A percentile compares a stretch with the other conserved stretches of the same genome.
Conservation (phyloP, 2,113 vertebrate species). For the Chiloscyllium plagiosum region DNA sequence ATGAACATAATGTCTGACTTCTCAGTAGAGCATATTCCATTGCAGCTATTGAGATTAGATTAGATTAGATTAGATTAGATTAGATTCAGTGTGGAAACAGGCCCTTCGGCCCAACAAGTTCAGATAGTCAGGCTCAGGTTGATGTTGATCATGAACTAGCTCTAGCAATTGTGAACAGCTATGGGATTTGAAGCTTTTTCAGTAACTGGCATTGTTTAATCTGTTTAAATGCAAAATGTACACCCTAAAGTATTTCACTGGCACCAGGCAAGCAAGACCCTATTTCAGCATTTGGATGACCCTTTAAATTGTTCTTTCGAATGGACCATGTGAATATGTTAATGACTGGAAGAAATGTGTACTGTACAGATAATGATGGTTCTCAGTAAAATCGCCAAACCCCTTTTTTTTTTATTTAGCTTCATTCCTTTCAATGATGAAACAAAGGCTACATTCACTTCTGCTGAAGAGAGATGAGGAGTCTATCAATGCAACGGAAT, state of each 20-base stretch:
- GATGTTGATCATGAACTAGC: neutral
- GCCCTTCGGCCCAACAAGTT: too few species aligned
- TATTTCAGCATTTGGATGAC: neutral
- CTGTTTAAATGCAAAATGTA: neutral
- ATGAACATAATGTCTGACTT: neutral
- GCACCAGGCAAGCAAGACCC: neutral
- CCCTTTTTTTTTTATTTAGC: constrained; percentile 50
- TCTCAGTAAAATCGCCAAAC: neutral
- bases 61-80: too few species aligned
- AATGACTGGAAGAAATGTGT: neutral
- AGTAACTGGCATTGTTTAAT: neutral
- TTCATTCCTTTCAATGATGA: constrained; percentile 65
- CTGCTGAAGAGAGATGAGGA: constrained; percentile 65
- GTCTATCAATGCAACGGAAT: constrained; percentile 52
- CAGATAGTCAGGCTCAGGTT: neutral
- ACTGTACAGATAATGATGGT: neutral
- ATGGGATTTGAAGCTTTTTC: neutral
- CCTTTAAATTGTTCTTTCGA: neutral
- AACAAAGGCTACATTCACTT: constrained; percentile 64
- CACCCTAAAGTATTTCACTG: neutral
- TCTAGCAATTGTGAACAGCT: neutral
- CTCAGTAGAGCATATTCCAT: neutral
- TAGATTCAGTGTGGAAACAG: too few species aligned
- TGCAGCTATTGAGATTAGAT: neutral
- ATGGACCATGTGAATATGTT: neutral